phyloP scores from a whole-genome alignment of 2,113 vertebrate genomes.

The Noturus placidus region DNA sequence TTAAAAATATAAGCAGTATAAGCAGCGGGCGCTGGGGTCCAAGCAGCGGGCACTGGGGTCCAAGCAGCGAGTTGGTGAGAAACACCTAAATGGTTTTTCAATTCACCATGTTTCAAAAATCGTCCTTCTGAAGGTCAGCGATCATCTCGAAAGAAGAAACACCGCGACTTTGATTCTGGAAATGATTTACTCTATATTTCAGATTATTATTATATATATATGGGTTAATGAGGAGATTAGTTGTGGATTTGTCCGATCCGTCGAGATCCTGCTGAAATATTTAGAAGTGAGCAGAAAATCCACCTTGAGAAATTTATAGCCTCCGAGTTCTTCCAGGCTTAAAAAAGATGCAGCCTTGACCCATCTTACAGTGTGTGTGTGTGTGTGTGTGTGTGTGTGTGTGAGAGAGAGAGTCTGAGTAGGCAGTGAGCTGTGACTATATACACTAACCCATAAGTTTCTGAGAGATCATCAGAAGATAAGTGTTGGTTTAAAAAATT shows the following conservation, averaged over 20 bases:
- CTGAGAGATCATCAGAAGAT: not conserved
- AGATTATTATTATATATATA: not conserved
- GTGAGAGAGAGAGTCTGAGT: not conserved
- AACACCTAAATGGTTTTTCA: not conserved
- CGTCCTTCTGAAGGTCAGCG: not conserved
- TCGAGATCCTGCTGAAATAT: not conserved
- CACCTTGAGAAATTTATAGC: not conserved
- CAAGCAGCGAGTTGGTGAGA: not conserved
- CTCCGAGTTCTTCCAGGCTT: not conserved
- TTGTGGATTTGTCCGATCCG: not conserved
- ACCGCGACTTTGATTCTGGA: not conserved
- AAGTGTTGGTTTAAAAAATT: not conserved
- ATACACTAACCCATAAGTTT: not conserved
- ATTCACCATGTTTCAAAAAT: not conserved
- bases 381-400: slow-evolving; percentile 12
- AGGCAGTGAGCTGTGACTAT: not conserved
- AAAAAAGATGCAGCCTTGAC: slow-evolving; percentile 15
- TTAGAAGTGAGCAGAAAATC: not conserved
- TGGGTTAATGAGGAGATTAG: not conserved
- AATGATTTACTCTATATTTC: not conserved
- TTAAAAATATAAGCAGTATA: too few species aligned
- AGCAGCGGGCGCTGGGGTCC: not conserved
- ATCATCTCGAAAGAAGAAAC: not conserved
- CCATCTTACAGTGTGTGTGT: not conserved
- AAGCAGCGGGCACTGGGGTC: not conserved